These are phyloP conservation scores for Mirza zaza DNA, from an alignment of 2,113 vertebrate species.

Conservation along the genomic window DNA sequence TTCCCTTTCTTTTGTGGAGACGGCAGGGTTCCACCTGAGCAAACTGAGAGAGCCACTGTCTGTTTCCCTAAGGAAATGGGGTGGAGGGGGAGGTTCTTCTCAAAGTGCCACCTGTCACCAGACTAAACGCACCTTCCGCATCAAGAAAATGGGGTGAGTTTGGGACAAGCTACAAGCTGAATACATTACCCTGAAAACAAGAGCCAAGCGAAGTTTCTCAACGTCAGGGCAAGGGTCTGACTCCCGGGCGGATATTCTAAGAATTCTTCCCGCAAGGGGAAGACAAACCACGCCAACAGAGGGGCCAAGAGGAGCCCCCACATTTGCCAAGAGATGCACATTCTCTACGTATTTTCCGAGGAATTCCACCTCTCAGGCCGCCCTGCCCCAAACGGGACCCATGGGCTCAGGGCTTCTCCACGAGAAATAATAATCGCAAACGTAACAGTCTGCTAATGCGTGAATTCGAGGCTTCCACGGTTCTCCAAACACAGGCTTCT, in stretches of 20 bases:
- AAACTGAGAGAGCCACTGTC: accelerated
- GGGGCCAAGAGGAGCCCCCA: accelerated
- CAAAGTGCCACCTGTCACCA: background rate
- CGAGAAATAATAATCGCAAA: background rate
- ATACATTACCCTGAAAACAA: background rate
- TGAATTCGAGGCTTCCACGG: background rate
- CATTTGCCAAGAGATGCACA: background rate
- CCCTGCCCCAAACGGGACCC: accelerated
- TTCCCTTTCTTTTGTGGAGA: background rate
- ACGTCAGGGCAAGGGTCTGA: background rate
- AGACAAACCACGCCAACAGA: background rate
- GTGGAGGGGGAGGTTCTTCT: too few relatives aligned
- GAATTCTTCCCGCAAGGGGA: background rate
- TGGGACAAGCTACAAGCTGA: background rate
- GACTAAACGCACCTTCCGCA: accelerated
- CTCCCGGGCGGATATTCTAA: background rate
- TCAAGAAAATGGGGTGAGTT: background rate
- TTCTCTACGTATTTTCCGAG: background rate
- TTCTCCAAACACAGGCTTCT: background rate
- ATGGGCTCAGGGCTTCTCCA: background rate
- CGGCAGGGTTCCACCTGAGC: accelerated
- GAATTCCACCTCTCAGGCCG: too few relatives aligned
- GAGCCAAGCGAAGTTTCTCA: background rate
- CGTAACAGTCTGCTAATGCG: background rate
- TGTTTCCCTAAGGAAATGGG: background rate